A percentile compares a stretch with the other conserved stretches of the same genome.
Evolutionary conservation across 2,888 invertebrate genomes (phyloP).

Genomic region (Emesis furor): DNA sequence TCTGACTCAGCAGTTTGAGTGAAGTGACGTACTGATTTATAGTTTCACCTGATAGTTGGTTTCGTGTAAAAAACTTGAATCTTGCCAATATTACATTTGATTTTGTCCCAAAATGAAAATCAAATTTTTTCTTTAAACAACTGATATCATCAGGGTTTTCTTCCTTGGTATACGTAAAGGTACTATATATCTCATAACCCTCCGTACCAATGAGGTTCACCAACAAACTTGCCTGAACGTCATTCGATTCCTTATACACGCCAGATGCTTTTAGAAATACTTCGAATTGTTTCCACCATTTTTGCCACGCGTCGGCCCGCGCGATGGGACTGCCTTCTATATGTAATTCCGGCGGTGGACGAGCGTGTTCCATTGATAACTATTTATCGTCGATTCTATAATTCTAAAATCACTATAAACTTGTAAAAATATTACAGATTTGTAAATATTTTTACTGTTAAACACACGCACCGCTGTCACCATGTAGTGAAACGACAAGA

Average conservation of each 20-base stretch:
- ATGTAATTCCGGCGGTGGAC: constrained; percentile 30
- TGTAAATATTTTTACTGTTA: background rate
- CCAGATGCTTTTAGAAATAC: constrained; percentile 60
- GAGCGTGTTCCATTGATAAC: background rate
- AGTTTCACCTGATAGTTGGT: constrained; percentile 37
- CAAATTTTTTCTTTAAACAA: constrained; percentile 59
- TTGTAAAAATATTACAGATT: background rate
- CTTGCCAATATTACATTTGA: constrained; percentile 52
- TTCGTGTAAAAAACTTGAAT: too few relatives aligned
- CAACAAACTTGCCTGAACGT: constrained; percentile 65
- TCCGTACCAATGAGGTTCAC: constrained; percentile 70
- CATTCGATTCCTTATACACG: constrained; percentile 48
- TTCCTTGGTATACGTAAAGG: constrained; percentile 29
- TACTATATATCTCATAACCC: constrained; percentile 34
- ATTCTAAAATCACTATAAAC: background rate
- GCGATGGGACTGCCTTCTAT: background rate
- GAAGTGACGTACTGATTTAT: constrained; percentile 70
- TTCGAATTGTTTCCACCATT: constrained; percentile 26
- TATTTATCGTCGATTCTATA: background rate
- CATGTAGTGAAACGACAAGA: background rate
- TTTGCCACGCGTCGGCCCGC: background rate
- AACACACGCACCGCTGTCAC: background rate
- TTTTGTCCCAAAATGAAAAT: constrained; percentile 62
- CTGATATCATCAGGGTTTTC: constrained; percentile 54
- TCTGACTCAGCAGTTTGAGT: constrained; percentile 57